Evolutionary conservation across 1,140 invertebrate genomes (phyloP), one percentile per base, ranked within the genome.

Genomic region (Heliconius eleuchia): DNA sequence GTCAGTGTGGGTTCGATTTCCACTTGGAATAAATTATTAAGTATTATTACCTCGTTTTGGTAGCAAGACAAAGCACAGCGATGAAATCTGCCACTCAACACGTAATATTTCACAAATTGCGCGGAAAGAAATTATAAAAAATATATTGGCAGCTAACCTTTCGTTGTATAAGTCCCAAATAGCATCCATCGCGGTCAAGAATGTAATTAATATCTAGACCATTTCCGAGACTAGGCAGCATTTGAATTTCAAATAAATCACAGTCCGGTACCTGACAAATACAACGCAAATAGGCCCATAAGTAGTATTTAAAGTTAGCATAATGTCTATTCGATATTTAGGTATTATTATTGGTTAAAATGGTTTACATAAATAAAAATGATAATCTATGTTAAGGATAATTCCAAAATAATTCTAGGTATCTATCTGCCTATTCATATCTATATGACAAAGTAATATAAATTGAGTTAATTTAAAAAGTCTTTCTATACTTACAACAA

Each of bases 171-270:
- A 97, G 89, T 0, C 96, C 95, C 39, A 98, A 88, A 84, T 96
- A 98, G 85, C 96, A 97, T 4, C 97, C 97, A 55, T 96, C 95
- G 76, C 95, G 92, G 46, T 96, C 94, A 23, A 94, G 80, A 75
- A 94, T 94, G 72, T 93, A 92, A 74, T 94, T 92, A 18, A 94
- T 92, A 73, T 94, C 92, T 27, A 93, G 80, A 52, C 93, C 93
- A 77, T 94, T 93, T 16, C 91, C 91, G 3, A 96, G 86, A 77
- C 95, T 95, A 4, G 96, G 96, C 77, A 96, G 86, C 8, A 87
- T 92, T 39, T 94, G 91, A 52, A 95, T 92, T 87, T 97, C 96
- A 84, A 97, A 98, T 74, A 97, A 89, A 93, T 97, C 97, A 79
- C 96, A 96, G 72, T 96, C 95, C 1, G 97, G 97, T 2, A 97